These are phyloP conservation scores for Mesoligia furuncula DNA, from an alignment of 2,888 invertebrate species.

Conservation along the genomic window DNA sequence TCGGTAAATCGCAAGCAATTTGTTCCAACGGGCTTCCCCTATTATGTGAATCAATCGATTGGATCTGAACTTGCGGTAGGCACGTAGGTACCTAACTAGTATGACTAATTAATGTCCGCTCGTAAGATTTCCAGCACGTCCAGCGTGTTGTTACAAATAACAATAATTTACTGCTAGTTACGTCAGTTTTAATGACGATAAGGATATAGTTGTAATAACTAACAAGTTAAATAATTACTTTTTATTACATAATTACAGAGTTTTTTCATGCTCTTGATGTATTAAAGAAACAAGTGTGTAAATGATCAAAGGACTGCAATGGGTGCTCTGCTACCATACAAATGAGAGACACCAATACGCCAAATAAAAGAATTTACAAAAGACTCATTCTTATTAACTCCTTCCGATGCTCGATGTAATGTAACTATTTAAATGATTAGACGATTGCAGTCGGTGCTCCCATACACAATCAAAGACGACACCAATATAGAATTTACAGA, in stretches of 20 bases:
- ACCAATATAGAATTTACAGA: not conserved
- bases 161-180: constrained; percentile 22
- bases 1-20: constrained; percentile 9
- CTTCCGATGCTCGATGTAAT: not conserved
- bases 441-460: not conserved
- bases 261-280: constrained; percentile 2
- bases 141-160: constrained; percentile 27
- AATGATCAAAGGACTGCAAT: constrained; percentile 1
- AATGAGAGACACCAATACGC: not conserved
- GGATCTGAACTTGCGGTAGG: constrained; percentile 31
- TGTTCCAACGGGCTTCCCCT: constrained; percentile 18
- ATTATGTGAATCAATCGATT: constrained; percentile 37
- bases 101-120: too few relatives aligned
- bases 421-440: not conserved
- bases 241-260: constrained; percentile 4
- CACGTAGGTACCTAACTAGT: constrained; percentile 16
- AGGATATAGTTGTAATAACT: not conserved
- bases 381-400: not conserved
- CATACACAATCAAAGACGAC: not conserved
- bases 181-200: constrained; percentile 18
- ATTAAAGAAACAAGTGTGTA: not conserved
- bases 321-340: not conserved
- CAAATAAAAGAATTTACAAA: not conserved
- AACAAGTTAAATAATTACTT: constrained; percentile 6
- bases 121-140: constrained; percentile 32